These are phyloP conservation scores for Selene dorsalis DNA, from an alignment of 2,797 vertebrate genomes.

Conservation along the genomic window DNA sequence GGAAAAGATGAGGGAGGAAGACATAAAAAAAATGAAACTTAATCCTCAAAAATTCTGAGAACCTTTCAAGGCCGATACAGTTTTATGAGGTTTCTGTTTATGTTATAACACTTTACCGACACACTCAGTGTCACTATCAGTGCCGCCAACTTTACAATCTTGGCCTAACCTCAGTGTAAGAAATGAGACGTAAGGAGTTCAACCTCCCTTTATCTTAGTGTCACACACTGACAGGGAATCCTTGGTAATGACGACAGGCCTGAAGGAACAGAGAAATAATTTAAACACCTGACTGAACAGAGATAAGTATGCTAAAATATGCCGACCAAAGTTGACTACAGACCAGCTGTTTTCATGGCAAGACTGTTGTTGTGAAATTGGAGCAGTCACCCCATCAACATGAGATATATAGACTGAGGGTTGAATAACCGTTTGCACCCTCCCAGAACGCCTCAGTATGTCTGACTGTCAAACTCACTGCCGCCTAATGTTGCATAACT, in stretches of 20 bases:
- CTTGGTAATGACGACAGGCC: neutral
- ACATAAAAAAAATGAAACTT: neutral
- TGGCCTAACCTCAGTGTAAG: neutral
- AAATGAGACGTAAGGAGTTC: constrained; percentile 20
- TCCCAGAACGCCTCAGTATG: constrained; percentile 23
- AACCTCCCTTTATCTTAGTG: constrained; percentile 9
- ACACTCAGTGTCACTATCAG: constrained; percentile 26
- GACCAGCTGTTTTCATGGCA: neutral
- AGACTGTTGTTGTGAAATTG: neutral
- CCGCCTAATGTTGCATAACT: constrained; percentile 58
- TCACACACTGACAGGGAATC: neutral
- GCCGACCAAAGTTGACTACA: neutral
- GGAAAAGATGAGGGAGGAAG: neutral
- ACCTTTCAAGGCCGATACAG: neutral
- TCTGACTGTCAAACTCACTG: constrained; percentile 23
- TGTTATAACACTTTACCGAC: constrained; percentile 12
- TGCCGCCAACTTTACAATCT: constrained; percentile 13
- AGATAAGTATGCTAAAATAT: too few species aligned
- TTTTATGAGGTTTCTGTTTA: neutral
- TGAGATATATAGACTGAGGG: constrained; percentile 19
- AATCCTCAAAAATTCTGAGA: neutral
- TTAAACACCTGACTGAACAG: neutral
- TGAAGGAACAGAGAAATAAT: neutral
- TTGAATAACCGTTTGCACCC: constrained; percentile 30
- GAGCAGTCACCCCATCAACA: constrained; percentile 37